Base-by-base conservation (phyloP, 2,113 vertebrate genomes). In the Haemorhous mexicanus region DNA sequence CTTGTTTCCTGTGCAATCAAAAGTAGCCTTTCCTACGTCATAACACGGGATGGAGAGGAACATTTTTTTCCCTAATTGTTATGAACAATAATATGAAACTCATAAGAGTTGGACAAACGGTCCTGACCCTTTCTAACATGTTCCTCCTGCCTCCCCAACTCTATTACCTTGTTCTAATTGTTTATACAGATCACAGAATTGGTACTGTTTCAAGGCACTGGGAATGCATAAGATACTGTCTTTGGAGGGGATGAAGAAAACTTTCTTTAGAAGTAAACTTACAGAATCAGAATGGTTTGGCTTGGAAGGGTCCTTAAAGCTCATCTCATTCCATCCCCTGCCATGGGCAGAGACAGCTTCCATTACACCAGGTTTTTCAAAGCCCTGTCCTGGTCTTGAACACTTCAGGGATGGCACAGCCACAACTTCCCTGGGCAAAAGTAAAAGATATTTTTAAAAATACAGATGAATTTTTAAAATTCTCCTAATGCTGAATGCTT, bases 1-100 rank as follows among this genome's bases (percentile, higher is more conserved):
- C 80, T 74, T 81, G 79, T 74, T 92, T 96, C 86, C 84, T 68
- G 39, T 90, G 64, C 66, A 84, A 37, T 94, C 47, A 75, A 56
- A 87, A 70, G 46, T 21, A 41, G 23, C 64, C 46, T 91, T 72
- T 90, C 46, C 28, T 67, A 30, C 1, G 5, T 75, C 53, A 26
- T 37, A 69, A 39, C 44, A 17, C 78, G 69, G 67, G 58, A 52
- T 72, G 24, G 56, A 82, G 77, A 3, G 18, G 73, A 67, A 50
- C 35, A 5, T 8, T 53, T 90, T 86, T 62, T 64, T 37, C 39
- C 43, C 28, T 74, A 27, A 53, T 70, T 75, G 69, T 74, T 95
- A 30, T 46, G 66, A 87, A 67, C 86, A 91, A 70, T 78, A 63
- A 43, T 30, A 19, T 33, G 23, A 46, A 92, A 69, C 47, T 63